Conservation (phyloP, 2,797 vertebrate species). For the Catharus ustulatus region DNA sequence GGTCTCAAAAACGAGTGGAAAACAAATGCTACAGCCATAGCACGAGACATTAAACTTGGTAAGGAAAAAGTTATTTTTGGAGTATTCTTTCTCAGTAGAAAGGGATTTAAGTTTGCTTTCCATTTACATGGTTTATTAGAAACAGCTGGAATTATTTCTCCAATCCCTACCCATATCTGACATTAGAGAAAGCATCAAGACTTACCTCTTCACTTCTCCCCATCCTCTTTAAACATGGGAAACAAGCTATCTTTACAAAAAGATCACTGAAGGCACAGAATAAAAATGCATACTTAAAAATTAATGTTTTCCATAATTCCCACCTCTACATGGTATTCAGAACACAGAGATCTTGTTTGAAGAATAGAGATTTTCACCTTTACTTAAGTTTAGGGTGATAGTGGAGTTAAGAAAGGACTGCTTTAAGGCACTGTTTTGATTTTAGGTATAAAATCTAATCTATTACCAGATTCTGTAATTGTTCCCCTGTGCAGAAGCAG, state of each 20-base stretch:
- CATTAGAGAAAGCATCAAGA: neutral
- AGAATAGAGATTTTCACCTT: neutral
- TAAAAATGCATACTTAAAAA: neutral
- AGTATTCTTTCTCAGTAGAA: neutral
- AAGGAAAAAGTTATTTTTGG: neutral
- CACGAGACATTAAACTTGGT: neutral
- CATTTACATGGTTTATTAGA: neutral
- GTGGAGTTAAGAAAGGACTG: neutral
- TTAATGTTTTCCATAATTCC: neutral
- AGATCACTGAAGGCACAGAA: neutral
- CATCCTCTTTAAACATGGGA: neutral
- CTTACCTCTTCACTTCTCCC: neutral
- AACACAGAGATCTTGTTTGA: neutral
- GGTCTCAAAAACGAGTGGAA: neutral
- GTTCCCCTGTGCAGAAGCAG: neutral
- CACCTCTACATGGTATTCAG: neutral
- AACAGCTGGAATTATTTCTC: neutral
- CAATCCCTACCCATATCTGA: neutral
- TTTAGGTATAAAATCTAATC: neutral
- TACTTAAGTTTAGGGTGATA: neutral
- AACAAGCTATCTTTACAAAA: neutral
- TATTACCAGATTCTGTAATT: neutral
- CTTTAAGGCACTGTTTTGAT: neutral
- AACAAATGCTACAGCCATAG: neutral
- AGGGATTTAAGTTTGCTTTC: neutral